A percentile compares a stretch with the other conserved stretches of the same genome.
phyloP scores from a whole-genome alignment of 2,888 invertebrate genomes.

The Ischnura elegans region DNA sequence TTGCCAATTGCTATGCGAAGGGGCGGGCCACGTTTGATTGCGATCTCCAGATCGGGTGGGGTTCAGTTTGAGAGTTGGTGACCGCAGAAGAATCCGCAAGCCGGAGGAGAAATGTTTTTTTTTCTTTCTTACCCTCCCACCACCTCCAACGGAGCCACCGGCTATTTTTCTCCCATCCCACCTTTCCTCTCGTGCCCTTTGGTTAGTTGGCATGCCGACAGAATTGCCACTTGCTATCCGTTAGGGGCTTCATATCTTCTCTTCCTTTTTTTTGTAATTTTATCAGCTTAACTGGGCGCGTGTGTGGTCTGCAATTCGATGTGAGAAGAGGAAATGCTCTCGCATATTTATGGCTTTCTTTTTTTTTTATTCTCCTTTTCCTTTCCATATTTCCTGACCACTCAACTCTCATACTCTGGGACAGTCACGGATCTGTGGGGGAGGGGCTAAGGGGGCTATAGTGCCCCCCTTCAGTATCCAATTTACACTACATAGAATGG shows the following conservation, averaged over 20 bases:
- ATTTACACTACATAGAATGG: too few species aligned
- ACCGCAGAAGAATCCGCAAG: slow-evolving; percentile 42
- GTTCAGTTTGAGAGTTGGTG: not conserved
- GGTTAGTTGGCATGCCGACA: slow-evolving; percentile 42
- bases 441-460: too few species aligned
- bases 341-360: not conserved
- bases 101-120: not conserved
- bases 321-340: not conserved
- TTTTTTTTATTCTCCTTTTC: not conserved
- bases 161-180: not conserved
- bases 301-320: not conserved
- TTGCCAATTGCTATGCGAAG: slow-evolving; percentile 35
- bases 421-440: not conserved
- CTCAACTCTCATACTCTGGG: too few species aligned
- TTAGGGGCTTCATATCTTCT: not conserved
- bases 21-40: slow-evolving; percentile 34
- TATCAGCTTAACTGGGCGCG: not conserved
- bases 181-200: not conserved
- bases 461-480: too few species aligned
- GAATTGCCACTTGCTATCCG: slow-evolving; percentile 9
- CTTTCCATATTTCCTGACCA: not conserved
- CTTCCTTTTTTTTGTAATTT: not conserved
- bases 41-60: slow-evolving; percentile 40
- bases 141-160: not conserved
- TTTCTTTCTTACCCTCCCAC: not conserved